Evolutionary conservation across 2,797 vertebrate genomes (phyloP).

Genomic region (Microhierax caerulescens): DNA sequence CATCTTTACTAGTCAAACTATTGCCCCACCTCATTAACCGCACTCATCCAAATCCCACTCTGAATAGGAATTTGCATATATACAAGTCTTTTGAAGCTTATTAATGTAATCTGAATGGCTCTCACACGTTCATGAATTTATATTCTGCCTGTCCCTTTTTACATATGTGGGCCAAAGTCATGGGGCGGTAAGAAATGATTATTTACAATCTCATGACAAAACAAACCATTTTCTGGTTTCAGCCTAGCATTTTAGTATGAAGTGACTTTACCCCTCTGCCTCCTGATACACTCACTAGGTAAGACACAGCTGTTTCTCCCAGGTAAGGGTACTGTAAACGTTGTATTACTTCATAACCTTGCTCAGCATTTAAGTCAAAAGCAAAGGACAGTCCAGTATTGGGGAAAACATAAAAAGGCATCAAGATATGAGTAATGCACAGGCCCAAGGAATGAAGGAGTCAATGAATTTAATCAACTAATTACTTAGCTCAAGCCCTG

Average conservation of each 20-base stretch:
- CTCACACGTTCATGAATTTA: not conserved
- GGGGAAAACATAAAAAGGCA: not conserved
- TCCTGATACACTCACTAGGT: not conserved
- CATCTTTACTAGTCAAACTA: not conserved
- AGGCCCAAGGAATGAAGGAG: not conserved
- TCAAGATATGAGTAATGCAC: not conserved
- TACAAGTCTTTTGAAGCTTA: conserved; percentile 12
- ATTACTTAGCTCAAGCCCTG: not conserved
- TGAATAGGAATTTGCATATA: not conserved
- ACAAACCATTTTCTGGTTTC: not conserved
- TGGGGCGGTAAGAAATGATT: accelerated
- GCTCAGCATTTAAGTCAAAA: not conserved
- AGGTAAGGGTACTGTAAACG: not conserved
- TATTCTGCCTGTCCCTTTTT: not conserved
- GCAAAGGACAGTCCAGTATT: not conserved
- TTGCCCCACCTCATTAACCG: not conserved
- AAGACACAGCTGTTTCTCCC: not conserved
- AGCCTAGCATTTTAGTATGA: not conserved
- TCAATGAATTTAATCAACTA: not conserved
- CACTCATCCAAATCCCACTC: conserved; percentile 9
- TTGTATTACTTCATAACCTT: not conserved
- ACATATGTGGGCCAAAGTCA: not conserved
- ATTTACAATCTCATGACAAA: not conserved
- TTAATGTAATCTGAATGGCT: not conserved
- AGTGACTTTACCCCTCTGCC: not conserved